phyloP scores from a whole-genome alignment of 1,140 invertebrate genomes.

The Homalodisca vitripennis region DNA sequence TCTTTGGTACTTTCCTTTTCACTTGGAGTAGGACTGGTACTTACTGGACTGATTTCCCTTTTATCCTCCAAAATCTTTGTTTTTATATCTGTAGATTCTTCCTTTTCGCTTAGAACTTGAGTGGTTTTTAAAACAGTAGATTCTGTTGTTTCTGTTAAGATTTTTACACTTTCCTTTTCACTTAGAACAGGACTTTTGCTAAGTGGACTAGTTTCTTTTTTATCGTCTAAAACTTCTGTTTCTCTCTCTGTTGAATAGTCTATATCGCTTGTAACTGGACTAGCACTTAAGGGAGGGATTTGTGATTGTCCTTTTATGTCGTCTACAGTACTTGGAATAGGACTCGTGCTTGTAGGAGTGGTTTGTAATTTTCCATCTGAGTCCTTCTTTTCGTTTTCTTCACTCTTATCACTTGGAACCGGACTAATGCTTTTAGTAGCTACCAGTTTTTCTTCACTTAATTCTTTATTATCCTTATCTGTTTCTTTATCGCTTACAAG shows the following conservation, averaged over 20 bases:
- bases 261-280: not conserved
- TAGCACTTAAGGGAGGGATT: not conserved
- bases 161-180: not conserved
- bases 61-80: not conserved
- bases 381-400: not conserved
- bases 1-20: not conserved
- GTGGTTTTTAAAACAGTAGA: not conserved
- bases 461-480: no score
- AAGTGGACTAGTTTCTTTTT: not conserved
- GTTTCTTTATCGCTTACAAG: no score
- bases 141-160: not conserved
- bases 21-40: slow-evolving; percentile 1
- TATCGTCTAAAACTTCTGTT: not conserved
- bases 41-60: not conserved
- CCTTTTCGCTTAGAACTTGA: not conserved
- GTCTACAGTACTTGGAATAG: not conserved
- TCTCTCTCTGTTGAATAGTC: not conserved
- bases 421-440: slow-evolving; percentile 6
- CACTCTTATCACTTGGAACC: not conserved
- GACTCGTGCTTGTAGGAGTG: not conserved
- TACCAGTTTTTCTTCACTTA: not conserved
- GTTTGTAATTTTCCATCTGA: not conserved
- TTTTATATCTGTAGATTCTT: not conserved
- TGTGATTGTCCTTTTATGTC: not conserved
- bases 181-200: slow-evolving; percentile 6